Conservation (phyloP, 2,797 vertebrate species). For the Toxotes lorentzi region DNA sequence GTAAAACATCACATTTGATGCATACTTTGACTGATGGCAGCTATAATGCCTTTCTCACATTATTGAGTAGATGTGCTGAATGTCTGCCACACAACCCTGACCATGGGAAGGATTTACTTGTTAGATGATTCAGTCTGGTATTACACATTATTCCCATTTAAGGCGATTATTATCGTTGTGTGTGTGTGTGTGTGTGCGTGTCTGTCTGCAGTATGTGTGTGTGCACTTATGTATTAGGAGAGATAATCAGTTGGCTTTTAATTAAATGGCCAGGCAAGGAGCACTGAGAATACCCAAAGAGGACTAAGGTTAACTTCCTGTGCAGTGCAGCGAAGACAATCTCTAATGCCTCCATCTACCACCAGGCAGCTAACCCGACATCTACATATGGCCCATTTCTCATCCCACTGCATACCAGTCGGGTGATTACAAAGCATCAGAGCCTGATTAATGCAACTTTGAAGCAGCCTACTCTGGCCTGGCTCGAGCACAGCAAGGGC, state of each 20-base stretch:
- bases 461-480: conserved; percentile 57
- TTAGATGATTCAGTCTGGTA: conserved; percentile 38
- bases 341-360: conserved; percentile 64
- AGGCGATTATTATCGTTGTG: conserved; percentile 57
- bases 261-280: conserved; percentile 73
- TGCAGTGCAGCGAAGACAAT: conserved; percentile 53
- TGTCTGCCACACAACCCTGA: conserved; percentile 43
- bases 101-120: conserved; percentile 42
- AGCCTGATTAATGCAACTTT: conserved; percentile 74
- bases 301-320: conserved; percentile 48
- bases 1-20: conserved; percentile 38
- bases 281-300: conserved; percentile 50
- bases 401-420: conserved; percentile 56
- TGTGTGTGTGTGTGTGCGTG: conserved; percentile 6
- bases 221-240: conserved; percentile 56
- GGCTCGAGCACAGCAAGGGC: conserved; percentile 54
- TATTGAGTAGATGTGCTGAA: conserved; percentile 40
- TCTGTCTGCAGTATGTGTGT: conserved; percentile 23
- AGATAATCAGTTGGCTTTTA: conserved; percentile 78
- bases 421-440: conserved; percentile 73
- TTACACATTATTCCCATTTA: conserved; percentile 59
- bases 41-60: conserved; percentile 41
- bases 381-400: conserved; percentile 76
- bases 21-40: conserved; percentile 42
- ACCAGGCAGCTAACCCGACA: conserved; percentile 52